Conservation (phyloP, 2,888 invertebrate species). For the Aplocera efformata region DNA sequence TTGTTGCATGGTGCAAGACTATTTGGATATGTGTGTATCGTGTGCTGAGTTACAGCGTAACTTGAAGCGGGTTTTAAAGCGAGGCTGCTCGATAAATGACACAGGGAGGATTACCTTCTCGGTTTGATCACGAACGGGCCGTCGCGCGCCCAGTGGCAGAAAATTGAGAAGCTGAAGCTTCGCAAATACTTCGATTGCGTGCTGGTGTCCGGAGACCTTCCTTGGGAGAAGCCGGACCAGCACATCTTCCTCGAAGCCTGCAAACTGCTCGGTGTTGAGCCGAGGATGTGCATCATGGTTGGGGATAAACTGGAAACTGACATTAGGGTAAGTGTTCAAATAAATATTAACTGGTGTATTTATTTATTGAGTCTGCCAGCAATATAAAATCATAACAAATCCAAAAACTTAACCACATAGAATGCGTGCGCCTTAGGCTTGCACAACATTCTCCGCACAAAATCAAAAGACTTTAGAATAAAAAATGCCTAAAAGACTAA, state of each 20-base stretch:
- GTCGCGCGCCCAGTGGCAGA: slow-evolving; percentile 93
- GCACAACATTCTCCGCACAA: too few species aligned
- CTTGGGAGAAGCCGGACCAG: slow-evolving; percentile 92
- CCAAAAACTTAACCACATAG: too few species aligned
- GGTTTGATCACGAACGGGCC: slow-evolving; percentile 93
- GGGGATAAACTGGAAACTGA: slow-evolving; percentile 94
- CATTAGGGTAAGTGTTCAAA: slow-evolving; percentile 78
- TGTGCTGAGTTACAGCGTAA: slow-evolving; percentile 72
- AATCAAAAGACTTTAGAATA: too few species aligned
- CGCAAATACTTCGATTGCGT: slow-evolving; percentile 88
- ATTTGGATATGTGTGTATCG: slow-evolving; percentile 56
- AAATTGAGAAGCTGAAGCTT: slow-evolving; percentile 85
- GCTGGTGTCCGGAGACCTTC: slow-evolving; percentile 90
- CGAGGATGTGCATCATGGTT: slow-evolving; percentile 90
- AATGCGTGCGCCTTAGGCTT: too few species aligned
- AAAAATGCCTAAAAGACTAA: too few species aligned
- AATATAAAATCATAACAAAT: too few species aligned
- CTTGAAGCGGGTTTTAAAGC: slow-evolving; percentile 58
- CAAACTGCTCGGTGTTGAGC: slow-evolving; percentile 86
- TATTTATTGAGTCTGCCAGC: too few species aligned
- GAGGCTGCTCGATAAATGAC: slow-evolving; percentile 71
- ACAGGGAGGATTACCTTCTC: slow-evolving; percentile 86
- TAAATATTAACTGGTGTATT: neutral
- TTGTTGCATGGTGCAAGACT: slow-evolving; percentile 49
- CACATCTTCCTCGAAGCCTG: slow-evolving; percentile 92